phyloP scores from a whole-genome alignment of 2,888 invertebrate species.

The Creontiades dilutus region DNA sequence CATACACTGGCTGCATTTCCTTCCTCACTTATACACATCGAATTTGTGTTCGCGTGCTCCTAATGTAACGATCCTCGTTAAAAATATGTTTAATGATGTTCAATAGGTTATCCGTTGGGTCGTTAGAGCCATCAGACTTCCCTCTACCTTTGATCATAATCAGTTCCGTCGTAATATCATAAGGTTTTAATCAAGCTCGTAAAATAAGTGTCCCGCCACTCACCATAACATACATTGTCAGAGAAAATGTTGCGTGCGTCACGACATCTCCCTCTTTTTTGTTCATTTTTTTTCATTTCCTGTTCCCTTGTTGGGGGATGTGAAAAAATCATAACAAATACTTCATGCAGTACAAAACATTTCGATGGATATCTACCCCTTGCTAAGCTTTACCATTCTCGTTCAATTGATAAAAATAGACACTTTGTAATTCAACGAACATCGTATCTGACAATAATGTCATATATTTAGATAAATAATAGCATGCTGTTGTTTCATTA shows the following conservation, averaged over 20 bases:
- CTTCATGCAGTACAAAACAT: neutral
- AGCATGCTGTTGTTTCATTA: no score
- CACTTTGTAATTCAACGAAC: neutral
- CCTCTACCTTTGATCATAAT: neutral
- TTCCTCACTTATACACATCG: no score
- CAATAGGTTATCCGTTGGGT: neutral
- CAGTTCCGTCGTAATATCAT: neutral
- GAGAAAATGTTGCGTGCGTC: slow-evolving; percentile 8
- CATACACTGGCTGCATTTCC: no score
- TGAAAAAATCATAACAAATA: slow-evolving; percentile 35
- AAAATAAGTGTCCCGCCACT: neutral
- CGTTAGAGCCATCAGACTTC: neutral
- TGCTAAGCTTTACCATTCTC: no score
- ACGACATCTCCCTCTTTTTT: neutral
- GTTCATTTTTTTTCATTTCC: neutral
- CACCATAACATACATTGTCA: neutral
- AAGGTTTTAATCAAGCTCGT: slow-evolving; percentile 6
- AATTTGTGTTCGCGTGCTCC: no score
- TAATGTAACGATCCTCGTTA: no score
- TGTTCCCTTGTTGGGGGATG: neutral
- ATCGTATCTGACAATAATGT: neutral
- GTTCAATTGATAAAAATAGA: neutral
- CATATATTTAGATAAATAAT: neutral
- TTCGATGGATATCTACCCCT: no score
- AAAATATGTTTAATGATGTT: no score